Base-by-base conservation (phyloP, 1,140 invertebrate genomes). In the Dendroctonus ponderosae region DNA sequence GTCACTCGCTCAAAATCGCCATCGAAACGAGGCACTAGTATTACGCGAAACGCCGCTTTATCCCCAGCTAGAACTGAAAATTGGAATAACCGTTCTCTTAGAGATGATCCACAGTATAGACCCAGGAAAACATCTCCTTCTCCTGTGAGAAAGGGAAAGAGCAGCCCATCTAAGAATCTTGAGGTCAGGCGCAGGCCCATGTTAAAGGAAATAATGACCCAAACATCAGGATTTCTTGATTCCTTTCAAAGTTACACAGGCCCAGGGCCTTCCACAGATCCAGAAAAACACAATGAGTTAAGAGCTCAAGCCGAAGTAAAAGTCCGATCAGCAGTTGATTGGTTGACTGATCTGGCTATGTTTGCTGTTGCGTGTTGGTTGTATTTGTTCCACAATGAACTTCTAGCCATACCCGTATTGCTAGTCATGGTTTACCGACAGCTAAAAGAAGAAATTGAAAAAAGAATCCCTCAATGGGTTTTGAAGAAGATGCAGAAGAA, bases 371-470 rank as follows among this genome's bases (percentile, higher is more conserved):
- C 90, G 5, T 87, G 86, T 76, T 90, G 87, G 85, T 81, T 92
- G 43, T 92, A 91, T 76, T 76, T 91, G 8, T 92, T 91, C 72
- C 89, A 89, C 72, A 88, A 89, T 71, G 89, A 91, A 75, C 80
- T 86, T 57, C 79, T 91, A 14, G 88, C 89, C 1, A 83, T 93
- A 64, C 91, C 90, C 15, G 85, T 92, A 68, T 82, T 93, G 58
- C 82, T 85, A 6, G 79, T 93, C 0, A 85, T 91, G 72, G 85
- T 91, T 52, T 92, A 90, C 74, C 83, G 90, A 60, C 88, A 90
- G 74, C 72, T 91, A 41, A 84, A 88, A 71, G 84, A 89, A 70
- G 85, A 85, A 54, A 58, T 85, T 4, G 61, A 48, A 43, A 77
- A 76, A 61, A 79, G 79, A 68, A 77, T 84, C 53, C 81, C 82